Conservation (phyloP, 2,113 vertebrate species). For the Drymodes brunneopygia region DNA sequence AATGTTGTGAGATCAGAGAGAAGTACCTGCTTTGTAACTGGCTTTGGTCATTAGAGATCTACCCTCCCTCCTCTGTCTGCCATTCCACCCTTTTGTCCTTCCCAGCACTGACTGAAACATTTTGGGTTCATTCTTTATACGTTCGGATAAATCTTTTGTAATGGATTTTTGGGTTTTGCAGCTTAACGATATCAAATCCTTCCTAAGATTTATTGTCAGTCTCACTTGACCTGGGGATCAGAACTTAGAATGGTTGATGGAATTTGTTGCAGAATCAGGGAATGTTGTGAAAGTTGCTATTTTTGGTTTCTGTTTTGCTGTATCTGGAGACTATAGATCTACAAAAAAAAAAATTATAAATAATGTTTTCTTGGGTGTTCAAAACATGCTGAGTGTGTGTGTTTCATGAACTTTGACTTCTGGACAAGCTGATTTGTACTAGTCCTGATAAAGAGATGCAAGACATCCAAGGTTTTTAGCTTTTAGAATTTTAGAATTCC, state of each 20-base stretch:
- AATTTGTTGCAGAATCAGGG: conserved; percentile 29
- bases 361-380: neutral
- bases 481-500: neutral
- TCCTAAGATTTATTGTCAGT: conserved; percentile 26
- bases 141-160: conserved; percentile 1
- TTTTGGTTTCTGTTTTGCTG: neutral
- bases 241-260: neutral
- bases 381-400: neutral
- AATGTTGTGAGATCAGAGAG: neutral
- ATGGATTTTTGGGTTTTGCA: conserved; percentile 7
- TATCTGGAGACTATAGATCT: neutral
- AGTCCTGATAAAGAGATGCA: neutral
- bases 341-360: neutral
- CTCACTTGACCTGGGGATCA: conserved; percentile 5
- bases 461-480: neutral
- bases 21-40: neutral
- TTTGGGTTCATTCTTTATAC: neutral
- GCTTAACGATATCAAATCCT: neutral
- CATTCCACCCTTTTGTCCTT: neutral
- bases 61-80: neutral
- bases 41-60: neutral
- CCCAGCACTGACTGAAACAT: neutral
- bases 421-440: neutral
- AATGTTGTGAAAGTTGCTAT: neutral
- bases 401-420: neutral